Conservation (phyloP, 1,140 invertebrate species). For the Coptotermes formosanus region DNA sequence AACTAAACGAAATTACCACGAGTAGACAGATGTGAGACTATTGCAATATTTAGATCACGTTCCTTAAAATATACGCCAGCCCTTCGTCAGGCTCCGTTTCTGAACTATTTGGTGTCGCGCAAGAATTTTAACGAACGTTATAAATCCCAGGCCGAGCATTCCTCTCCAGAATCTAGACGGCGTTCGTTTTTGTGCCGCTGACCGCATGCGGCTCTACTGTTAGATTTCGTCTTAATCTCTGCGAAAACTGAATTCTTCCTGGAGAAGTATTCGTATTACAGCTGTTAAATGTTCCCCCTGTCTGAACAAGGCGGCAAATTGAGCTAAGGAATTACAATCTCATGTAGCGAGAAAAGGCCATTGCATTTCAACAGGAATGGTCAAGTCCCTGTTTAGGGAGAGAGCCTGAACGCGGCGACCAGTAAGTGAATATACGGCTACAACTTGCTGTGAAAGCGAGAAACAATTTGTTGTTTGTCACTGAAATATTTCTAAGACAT, state of each 20-base stretch:
- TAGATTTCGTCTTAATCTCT: no score
- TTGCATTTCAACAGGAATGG: not conserved
- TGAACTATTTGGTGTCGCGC: not conserved
- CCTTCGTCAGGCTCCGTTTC: not conserved
- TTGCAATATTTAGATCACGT: no score
- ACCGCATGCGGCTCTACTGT: not conserved
- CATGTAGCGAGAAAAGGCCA: not conserved
- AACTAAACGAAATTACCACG: no score
- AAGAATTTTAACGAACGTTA: not conserved
- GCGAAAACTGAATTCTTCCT: not conserved
- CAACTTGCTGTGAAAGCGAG: not conserved
- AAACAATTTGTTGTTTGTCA: not conserved
- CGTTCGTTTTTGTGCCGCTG: not conserved
- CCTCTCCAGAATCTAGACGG: not conserved
- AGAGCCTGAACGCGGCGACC: not conserved
- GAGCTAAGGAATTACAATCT: conserved; percentile 5
- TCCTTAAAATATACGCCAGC: not conserved
- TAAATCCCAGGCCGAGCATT: not conserved
- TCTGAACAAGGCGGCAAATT: not conserved
- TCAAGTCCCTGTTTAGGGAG: not conserved
- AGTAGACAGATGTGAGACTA: no score
- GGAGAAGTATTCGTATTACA: not conserved
- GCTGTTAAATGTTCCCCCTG: not conserved
- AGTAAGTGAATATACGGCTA: not conserved
- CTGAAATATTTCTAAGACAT: not conserved